phyloP scores from a whole-genome alignment of 2,113 vertebrate genomes.

The Lanius ludovicianus region DNA sequence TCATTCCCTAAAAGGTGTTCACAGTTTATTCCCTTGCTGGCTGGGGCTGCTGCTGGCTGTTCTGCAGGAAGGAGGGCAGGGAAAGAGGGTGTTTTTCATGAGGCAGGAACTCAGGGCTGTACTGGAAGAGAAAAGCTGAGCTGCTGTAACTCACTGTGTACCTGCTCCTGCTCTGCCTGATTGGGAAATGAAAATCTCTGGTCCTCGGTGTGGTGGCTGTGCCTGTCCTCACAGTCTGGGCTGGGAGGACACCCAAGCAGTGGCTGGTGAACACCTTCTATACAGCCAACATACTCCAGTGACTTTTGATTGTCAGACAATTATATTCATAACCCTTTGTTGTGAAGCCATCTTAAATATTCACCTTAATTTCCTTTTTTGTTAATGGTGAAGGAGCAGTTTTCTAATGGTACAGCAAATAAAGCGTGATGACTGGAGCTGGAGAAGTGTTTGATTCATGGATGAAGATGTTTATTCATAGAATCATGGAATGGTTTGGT shows the following conservation, averaged over 20 bases:
- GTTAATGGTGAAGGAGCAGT: not conserved
- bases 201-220: not conserved
- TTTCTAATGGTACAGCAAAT: not conserved
- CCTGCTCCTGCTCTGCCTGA: not conserved
- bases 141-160: fast-evolving
- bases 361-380: not conserved
- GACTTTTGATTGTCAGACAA: not conserved
- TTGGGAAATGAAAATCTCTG: not conserved
- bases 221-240: not conserved
- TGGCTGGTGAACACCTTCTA: not conserved
- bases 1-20: conserved; percentile 33
- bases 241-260: not conserved
- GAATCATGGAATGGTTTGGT: not conserved
- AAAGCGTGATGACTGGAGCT: not conserved
- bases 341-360: not conserved
- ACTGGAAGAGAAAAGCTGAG: not conserved
- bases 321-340: not conserved
- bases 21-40: not conserved
- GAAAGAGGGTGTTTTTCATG: not conserved
- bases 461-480: not conserved
- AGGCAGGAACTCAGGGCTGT: not conserved
- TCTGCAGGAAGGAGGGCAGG: not conserved
- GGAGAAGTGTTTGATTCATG: not conserved
- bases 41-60: not conserved
- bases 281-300: not conserved